Percentiles rank a stretch among this genome's conserved stretches.
phyloP scores from a whole-genome alignment of 2,797 vertebrate genomes.

The Denticeps clupeoides region DNA sequence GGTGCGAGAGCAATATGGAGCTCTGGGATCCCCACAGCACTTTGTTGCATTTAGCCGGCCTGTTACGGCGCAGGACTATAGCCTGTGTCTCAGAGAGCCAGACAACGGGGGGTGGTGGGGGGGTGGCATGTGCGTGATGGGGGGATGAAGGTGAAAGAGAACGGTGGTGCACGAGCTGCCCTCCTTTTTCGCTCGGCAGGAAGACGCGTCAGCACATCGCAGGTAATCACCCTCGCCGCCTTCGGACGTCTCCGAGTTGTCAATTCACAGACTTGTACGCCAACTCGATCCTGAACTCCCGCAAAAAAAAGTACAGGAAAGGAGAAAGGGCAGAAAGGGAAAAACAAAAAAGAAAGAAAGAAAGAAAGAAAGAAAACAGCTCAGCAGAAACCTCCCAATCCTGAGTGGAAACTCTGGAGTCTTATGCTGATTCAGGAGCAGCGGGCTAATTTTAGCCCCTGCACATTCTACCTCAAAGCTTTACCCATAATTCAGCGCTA shows the following conservation, averaged over 20 bases:
- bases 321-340: neutral
- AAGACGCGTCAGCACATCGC: constrained; percentile 3
- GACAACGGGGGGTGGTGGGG: neutral
- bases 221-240: neutral
- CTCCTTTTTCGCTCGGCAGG: too few species aligned
- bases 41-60: neutral
- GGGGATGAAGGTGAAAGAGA: too few species aligned
- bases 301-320: constrained; percentile 9
- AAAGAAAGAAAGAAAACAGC: constrained; percentile 17
- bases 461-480: constrained; percentile 3
- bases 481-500: constrained; percentile 4
- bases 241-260: neutral
- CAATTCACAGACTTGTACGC: neutral
- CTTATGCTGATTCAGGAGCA: constrained; percentile 33
- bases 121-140: neutral
- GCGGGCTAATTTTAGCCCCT: constrained; percentile 31
- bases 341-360: neutral
- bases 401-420: constrained; percentile 26
- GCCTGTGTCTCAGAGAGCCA: neutral
- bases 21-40: neutral
- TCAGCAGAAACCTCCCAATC: constrained; percentile 31
- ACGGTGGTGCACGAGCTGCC: too few species aligned
- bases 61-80: constrained; percentile 3
- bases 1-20: constrained; percentile 2
- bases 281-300: neutral